phyloP scores from a whole-genome alignment of 2,113 vertebrate genomes.

The Myotis yumanensis region DNA sequence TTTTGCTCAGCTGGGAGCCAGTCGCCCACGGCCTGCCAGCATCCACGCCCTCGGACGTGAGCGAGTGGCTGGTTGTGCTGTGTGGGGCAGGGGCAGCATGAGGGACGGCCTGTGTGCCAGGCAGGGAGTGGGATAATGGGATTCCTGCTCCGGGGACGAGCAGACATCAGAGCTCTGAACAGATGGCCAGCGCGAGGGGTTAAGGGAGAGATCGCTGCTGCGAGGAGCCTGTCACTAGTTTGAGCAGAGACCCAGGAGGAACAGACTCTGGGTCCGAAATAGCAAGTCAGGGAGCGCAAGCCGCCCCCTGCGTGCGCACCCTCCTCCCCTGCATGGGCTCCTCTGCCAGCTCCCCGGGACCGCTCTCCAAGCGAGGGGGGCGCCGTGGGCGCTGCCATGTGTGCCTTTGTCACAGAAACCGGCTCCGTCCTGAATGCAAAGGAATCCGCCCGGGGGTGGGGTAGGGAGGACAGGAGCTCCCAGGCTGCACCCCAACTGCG shows the following conservation, averaged over 20 bases:
- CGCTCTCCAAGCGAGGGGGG: neutral
- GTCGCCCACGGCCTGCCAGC: neutral
- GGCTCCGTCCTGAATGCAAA: neutral
- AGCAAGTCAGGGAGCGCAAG: slow-evolving; percentile 31
- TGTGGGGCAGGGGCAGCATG: neutral
- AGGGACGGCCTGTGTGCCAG: neutral
- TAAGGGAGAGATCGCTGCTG: slow-evolving; percentile 41
- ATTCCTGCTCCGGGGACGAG: neutral
- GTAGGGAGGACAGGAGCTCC: neutral
- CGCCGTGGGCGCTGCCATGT: neutral
- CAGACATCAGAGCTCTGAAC: neutral
- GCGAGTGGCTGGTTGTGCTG: neutral
- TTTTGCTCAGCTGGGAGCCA: neutral
- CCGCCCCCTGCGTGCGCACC: neutral
- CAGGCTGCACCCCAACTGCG: neutral
- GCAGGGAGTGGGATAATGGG: slow-evolving; percentile 48
- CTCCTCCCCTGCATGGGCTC: neutral
- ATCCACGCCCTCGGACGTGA: slow-evolving; percentile 10
- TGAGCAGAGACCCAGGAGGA: neutral
- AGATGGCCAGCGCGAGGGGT: slow-evolving; percentile 58
- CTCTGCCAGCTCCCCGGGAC: neutral
- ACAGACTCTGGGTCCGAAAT: slow-evolving; percentile 66
- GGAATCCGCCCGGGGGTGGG: accelerated
- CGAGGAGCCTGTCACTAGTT: neutral
- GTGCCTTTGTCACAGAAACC: neutral